phyloP scores from a whole-genome alignment of 92 coral and sea anemone genomes.

The Metridium senile region DNA sequence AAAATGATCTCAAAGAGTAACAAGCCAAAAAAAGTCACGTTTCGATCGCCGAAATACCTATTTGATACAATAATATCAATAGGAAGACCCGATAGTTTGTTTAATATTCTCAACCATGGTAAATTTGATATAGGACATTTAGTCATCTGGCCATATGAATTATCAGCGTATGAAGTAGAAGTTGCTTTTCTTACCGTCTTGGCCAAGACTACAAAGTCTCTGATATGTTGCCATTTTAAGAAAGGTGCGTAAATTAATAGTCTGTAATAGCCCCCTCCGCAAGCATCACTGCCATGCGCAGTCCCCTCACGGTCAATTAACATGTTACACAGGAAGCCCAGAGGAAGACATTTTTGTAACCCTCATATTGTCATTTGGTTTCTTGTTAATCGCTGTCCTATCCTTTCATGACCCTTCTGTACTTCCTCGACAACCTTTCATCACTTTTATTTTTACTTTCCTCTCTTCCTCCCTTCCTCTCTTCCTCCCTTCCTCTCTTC shows the following conservation, averaged over 20 bases:
- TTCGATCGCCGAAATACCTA: neutral
- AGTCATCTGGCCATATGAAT: slow-evolving; percentile 73
- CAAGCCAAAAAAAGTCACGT: slow-evolving; percentile 24
- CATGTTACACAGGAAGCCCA: too few species aligned
- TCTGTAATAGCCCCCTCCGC: neutral
- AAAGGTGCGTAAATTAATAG: slow-evolving; percentile 46
- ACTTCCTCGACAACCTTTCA: neutral
- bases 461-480: neutral
- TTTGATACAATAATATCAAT: slow-evolving; percentile 41
- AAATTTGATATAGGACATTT: slow-evolving; percentile 83
- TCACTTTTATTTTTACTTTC: neutral
- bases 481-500: neutral
- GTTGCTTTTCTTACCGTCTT: slow-evolving; percentile 67
- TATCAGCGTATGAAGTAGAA: slow-evolving; percentile 59
- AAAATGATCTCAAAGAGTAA: slow-evolving; percentile 45
- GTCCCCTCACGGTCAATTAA: too few species aligned
- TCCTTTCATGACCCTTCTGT: neutral
- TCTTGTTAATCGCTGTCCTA: neutral
- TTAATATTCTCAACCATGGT: slow-evolving; percentile 45
- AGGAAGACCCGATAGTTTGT: slow-evolving; percentile 68
- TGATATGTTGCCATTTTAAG: slow-evolving; percentile 69
- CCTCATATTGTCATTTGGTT: neutral
- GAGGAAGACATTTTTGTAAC: too few species aligned
- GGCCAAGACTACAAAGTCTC: slow-evolving; percentile 56
- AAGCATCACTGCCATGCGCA: too few species aligned